Evolutionary conservation across 2,797 vertebrate species (phyloP), one percentile per base, ranked within the genome.

Genomic region (Parauchenoglanis ngamensis): DNA sequence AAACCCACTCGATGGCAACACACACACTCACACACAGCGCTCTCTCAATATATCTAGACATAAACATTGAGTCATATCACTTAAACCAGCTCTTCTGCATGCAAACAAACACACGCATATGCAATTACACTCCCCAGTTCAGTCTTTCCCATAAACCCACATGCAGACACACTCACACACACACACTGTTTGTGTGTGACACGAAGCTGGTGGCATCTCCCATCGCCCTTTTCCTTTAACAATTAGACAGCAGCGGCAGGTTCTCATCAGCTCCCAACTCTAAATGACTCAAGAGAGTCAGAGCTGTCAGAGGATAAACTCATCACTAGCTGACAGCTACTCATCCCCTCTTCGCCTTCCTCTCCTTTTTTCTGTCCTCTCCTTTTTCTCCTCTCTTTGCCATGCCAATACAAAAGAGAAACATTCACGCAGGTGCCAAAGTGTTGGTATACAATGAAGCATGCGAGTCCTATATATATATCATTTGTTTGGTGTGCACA

Each of bases 1-100:
- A 89, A 92, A 95, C 94, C 94, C 93, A 95, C 93, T 92, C 94
- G 92, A 88, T 93, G 92, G 94, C 93, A 94, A 94, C 91, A 91
- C 91, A 90, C 87, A 81, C 49, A 77, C 61, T 40, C 82, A 61
- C 73, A 72, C 78, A 68, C 61, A 7, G 28, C 2, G 28, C 81
- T 56, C 59, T 68, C 49, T 82, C 78, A 40, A 76, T 68, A 87
- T 63, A 87, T 87, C 81, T 61, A 65, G 70, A 87, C 70, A 83
- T 82, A 75, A 84, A 84, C 81, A 84, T 61, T 84, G 81, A 87
- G 81, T 87, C 82, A 68, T 84, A 87, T 87, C 81, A 78, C 86
- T 84, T 87, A 87, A 87, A 87, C 61, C 49, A 68, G 46, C 81
- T 84, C 72, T 57, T 65, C 52, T 35, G 57, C 85, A 82, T 82